phyloP scores from a whole-genome alignment of 53 echinoderm and acorn worm genomes.

The Antedon mediterranea region DNA sequence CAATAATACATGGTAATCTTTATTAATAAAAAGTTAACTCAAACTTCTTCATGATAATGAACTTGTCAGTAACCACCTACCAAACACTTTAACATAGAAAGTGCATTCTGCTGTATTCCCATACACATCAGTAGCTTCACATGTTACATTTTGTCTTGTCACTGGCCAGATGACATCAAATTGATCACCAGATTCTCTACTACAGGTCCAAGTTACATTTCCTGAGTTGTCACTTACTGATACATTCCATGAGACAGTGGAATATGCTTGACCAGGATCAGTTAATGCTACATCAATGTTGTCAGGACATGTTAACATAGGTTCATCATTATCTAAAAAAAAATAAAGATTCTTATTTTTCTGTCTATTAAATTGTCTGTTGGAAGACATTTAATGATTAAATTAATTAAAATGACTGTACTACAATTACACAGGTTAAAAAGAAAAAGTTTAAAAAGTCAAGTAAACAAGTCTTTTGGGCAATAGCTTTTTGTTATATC shows the following conservation, averaged over 20 bases:
- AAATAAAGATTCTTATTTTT: no score
- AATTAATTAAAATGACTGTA: no score
- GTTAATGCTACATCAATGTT: conserved; percentile 9
- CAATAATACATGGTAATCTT: no score
- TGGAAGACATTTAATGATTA: no score
- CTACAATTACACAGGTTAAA: no score
- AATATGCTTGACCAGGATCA: not conserved
- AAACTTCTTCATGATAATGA: no score
- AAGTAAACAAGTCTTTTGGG: no score
- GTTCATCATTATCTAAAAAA: conserved; percentile 2
- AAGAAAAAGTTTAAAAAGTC: no score
- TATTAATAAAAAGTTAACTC: no score
- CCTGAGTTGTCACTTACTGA: conserved; percentile 13
- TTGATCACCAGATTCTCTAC: not conserved
- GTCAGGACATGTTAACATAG: conserved; percentile 1
- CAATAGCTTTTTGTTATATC: no score
- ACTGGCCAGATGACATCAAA: conserved; percentile 2
- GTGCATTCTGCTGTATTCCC: conserved; percentile 5
- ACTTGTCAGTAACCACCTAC: no score
- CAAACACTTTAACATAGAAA: conserved; percentile 9
- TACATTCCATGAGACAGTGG: conserved; percentile 9
- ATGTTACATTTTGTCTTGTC: not conserved
- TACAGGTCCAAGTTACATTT: conserved; percentile 1
- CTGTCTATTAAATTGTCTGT: no score
- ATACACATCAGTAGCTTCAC: conserved; percentile 7